Evolutionary conservation across 2,113 vertebrate genomes (phyloP), one percentile per base, ranked within the genome.

Genomic region (Tupaia tana): DNA sequence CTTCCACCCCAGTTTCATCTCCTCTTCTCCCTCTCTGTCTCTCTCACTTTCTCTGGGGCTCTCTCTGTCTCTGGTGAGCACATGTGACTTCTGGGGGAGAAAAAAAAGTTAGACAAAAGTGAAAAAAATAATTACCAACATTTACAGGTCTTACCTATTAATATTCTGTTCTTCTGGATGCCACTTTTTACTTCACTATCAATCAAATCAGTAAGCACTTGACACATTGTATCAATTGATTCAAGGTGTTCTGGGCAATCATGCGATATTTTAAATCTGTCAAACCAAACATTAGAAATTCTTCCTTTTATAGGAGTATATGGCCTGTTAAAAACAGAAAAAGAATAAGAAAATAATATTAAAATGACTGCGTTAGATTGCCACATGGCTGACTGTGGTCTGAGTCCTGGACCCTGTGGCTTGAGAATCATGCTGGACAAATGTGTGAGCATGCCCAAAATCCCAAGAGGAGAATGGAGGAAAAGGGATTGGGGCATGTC

Each of bases 231-330:
- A 79, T 99, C 98, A 43, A 99, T 98, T 7, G 99, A 99, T 90
- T 99, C 99, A 24, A 98, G 98, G 97, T 99, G 99, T 86, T 99
- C 99, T 13, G 98, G 98, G 96, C 98, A 98, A 59, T 99, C 98
- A 31, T 93, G 97, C 27, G 98, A 99, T 96, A 99, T 99, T 98
- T 99, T 99, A 80, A 98, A 94, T n/a, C 99, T 98, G 98, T 99
- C 99, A 98, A 99, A 99, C 99, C 99, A 99, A 75, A 99, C 99
- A 22, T 98, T 99, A 87, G 99, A 99, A 90, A 97, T 71, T 56
- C 97, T 96, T 89, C 99, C 99, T 90, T 97, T 98, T 98, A 99
- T 98, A 2, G 99, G 99, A 79, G 99, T 99, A 95, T 99, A 99
- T 0, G 99, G 99, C 93, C 99, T 99, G 97, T 83, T 96, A 93